Evolutionary conservation across 2,888 invertebrate species (phyloP).

Genomic region (Stenurella melanura): DNA sequence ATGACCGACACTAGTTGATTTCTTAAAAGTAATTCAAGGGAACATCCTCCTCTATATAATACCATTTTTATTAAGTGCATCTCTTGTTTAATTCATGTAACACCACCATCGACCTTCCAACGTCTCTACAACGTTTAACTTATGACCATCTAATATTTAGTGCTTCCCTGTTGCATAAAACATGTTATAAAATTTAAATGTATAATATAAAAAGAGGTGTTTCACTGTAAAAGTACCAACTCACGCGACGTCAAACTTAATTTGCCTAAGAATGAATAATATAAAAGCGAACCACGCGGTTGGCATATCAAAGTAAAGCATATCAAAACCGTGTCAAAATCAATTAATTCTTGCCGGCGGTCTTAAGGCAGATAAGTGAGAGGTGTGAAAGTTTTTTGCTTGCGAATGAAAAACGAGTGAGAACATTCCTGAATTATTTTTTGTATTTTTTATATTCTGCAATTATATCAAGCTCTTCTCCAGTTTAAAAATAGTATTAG

Average conservation of each 20-base stretch:
- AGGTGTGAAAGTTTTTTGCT: conserved; percentile 55
- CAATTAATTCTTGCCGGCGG: conserved; percentile 56
- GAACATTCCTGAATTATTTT: not conserved
- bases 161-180: conserved; percentile 43
- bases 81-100: conserved; percentile 26
- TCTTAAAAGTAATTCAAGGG: not conserved
- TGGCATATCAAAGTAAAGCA: conserved; percentile 57
- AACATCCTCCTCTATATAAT: not conserved
- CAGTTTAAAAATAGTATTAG: too few species aligned
- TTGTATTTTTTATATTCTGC: not conserved
- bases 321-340: conserved; percentile 58
- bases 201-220: conserved; percentile 43
- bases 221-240: conserved; percentile 20
- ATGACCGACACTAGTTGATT: not conserved
- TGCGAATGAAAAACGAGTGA: not conserved
- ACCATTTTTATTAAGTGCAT: not conserved
- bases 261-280: conserved; percentile 46
- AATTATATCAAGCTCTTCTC: not conserved
- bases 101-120: conserved; percentile 23
- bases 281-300: conserved; percentile 55
- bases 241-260: conserved; percentile 35
- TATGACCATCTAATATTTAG: conserved; percentile 37
- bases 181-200: conserved; percentile 39
- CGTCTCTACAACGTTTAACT: conserved; percentile 23
- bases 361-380: conserved; percentile 47